Base-by-base conservation (phyloP, 2,888 invertebrate species). In the Crocallis elinguaria region DNA sequence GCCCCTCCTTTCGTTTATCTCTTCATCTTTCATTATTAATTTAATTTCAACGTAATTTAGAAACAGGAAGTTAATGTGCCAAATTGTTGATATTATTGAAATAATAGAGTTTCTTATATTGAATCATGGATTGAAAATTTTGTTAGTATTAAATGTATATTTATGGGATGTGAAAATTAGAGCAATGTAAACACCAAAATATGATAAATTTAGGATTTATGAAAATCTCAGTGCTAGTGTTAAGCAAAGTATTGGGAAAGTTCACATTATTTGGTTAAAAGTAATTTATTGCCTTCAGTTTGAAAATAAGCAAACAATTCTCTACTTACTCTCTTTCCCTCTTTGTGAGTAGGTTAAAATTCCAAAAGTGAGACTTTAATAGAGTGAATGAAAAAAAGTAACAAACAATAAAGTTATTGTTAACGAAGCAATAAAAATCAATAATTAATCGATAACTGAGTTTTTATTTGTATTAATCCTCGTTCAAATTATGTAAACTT, bases 151-250 rank as follows among this genome's bases (percentile, higher is more conserved):
- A 60, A 70, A 69, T 64, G 59, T 66, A 56, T 64, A 60, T 72
- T 74, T 72, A 66, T 64, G 70, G 65, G 68, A 72, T 70, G 69
- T 73, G 74, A 71, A 78, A 66, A 64, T 65, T 75, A 82, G 77
- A 75, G 84, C 79, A 84, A 82, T 80, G 79, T 79, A 73, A 88
- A 88, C 88, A 89, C 89, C 88, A 88, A 84, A 81, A 78, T 73
- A 73, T 64, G 64, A 74, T 69, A 72, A 75, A 73, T 71, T 71
- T 75, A 73, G 72, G 70, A 71, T 75, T 68, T 75, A 77, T 73
- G 62, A 55, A 53, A 67, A 58, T 62, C 58, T 60, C 60, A 67
- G 67, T 67, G 69, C 71, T 73, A 69, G 70, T 62, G 39, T 56
- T 62, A 66, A 69, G 59, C 57, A 61, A 64, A 7, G 6, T 42